phyloP scores from a whole-genome alignment of 2,797 vertebrate species.

The Sarcophilus harrisii region DNA sequence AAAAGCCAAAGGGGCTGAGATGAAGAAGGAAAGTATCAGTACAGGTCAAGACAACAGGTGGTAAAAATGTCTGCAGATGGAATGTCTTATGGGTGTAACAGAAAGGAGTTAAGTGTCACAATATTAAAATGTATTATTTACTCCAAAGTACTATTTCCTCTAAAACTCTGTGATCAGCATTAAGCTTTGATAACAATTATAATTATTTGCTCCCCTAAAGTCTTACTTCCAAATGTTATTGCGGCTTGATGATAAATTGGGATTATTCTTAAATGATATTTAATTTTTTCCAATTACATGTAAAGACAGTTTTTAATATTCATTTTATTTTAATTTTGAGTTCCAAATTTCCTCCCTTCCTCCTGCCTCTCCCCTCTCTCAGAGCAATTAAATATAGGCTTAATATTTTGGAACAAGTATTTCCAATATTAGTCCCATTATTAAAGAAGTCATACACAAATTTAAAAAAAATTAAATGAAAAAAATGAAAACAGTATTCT shows the following conservation, averaged over 20 bases:
- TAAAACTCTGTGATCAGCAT: neutral
- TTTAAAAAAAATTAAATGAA: neutral
- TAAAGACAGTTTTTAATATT: neutral
- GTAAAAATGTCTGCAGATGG: neutral
- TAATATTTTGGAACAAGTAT: neutral
- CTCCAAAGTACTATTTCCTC: neutral
- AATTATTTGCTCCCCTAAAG: neutral
- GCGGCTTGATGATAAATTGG: neutral
- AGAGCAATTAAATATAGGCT: neutral
- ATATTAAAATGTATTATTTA: neutral
- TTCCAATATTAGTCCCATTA: neutral
- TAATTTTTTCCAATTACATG: neutral
- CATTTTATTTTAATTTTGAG: neutral
- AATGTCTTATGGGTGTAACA: neutral
- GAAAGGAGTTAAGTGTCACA: neutral
- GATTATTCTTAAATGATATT: neutral
- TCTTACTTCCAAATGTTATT: neutral
- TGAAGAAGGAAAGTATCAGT: neutral
- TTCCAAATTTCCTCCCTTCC: neutral
- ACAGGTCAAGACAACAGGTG: neutral
- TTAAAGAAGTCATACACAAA: neutral
- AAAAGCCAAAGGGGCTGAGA: neutral
- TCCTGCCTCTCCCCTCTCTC: neutral
- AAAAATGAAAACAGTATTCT: neutral
- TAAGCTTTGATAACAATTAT: neutral